phyloP scores from a whole-genome alignment of 2,797 vertebrate genomes.

The Tauraco hartlaubi region DNA sequence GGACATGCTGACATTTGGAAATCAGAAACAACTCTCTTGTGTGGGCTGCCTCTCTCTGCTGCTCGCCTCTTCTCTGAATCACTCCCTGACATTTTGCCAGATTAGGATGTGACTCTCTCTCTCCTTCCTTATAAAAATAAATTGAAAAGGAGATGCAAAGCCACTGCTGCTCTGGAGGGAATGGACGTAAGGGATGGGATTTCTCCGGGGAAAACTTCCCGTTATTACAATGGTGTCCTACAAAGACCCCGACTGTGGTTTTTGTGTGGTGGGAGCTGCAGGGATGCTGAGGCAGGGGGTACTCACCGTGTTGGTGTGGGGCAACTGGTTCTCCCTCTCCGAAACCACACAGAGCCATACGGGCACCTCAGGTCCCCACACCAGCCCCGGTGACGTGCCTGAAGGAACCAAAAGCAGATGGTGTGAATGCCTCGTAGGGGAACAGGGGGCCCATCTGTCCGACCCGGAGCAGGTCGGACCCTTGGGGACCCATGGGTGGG shows the following conservation, averaged over 20 bases:
- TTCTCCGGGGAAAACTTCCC: background rate
- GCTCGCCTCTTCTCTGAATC: slow-evolving; percentile 69
- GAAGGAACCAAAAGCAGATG: background rate
- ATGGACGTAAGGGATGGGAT: background rate
- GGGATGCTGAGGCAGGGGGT: background rate
- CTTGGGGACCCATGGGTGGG: too few relatives aligned
- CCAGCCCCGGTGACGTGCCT: background rate
- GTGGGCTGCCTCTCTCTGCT: slow-evolving; percentile 65
- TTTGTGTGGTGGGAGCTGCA: rapidly evolving
- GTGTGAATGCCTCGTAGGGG: background rate
- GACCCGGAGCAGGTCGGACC: background rate
- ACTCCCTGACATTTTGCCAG: slow-evolving; percentile 76
- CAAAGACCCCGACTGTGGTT: background rate
- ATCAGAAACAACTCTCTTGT: slow-evolving; percentile 69
- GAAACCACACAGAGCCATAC: rapidly evolving
- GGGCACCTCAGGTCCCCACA: background rate
- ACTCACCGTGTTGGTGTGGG: rapidly evolving
- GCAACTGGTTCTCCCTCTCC: background rate
- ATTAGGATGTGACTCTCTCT: slow-evolving; percentile 23
- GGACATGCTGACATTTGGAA: slow-evolving; percentile 78
- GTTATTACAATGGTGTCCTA: rapidly evolving
- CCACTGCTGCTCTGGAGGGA: background rate
- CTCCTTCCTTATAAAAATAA: slow-evolving; percentile 55
- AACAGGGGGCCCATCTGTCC: rapidly evolving
- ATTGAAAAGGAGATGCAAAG: slow-evolving; percentile 26